A percentile compares a stretch with the other conserved stretches of the same genome.
Conservation (phyloP, 2,797 vertebrate species). For the Bovichtus variegatus region DNA sequence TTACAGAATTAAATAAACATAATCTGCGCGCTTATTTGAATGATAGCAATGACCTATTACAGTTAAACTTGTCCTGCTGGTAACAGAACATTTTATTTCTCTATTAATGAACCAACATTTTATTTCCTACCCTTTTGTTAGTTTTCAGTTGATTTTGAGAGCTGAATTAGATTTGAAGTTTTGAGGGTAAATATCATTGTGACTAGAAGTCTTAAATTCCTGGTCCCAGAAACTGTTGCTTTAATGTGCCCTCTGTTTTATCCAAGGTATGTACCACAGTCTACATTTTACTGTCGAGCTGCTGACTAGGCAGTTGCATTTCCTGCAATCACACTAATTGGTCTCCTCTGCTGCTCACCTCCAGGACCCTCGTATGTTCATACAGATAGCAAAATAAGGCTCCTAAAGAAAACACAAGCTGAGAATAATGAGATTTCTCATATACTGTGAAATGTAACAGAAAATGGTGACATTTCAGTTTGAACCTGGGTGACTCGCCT, state of each 20-base stretch:
- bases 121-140: constrained; percentile 1
- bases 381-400: constrained; percentile 87
- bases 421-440: constrained; percentile 88
- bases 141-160: constrained; percentile 15
- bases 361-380: constrained; percentile 84
- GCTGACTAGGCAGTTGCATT: constrained; percentile 84
- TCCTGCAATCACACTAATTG: constrained; percentile 88
- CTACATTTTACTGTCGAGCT: constrained; percentile 74
- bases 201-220: constrained; percentile 36
- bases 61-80: constrained; percentile 16
- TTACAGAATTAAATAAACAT: not conserved
- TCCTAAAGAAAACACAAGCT: constrained; percentile 84
- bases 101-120: not conserved
- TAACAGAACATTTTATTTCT: not conserved
- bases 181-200: constrained; percentile 36
- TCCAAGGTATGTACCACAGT: constrained; percentile 50
- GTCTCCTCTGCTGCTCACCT: constrained; percentile 85
- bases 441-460: constrained; percentile 84
- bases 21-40: constrained; percentile 26
- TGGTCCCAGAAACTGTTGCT: constrained; percentile 45
- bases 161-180: constrained; percentile 9
- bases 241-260: constrained; percentile 68
- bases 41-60: constrained; percentile 41
- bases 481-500: constrained; percentile 84
- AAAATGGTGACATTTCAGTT: constrained; percentile 89